phyloP scores from a whole-genome alignment of 2,113 vertebrate species.

The Asarcornis scutulata region DNA sequence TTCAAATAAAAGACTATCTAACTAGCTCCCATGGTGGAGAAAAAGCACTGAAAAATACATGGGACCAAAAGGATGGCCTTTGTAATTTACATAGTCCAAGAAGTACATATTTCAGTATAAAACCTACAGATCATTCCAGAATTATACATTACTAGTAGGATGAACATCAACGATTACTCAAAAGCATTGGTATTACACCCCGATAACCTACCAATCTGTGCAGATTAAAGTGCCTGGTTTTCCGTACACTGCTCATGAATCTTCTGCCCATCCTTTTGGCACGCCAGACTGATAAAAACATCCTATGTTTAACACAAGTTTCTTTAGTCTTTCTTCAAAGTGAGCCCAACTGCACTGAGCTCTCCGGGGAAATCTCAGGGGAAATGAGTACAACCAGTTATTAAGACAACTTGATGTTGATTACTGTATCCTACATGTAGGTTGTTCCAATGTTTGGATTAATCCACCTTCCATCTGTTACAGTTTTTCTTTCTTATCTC shows the following conservation, averaged over 20 bases:
- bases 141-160: neutral
- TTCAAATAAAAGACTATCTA: rapidly evolving
- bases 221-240: slow-evolving; percentile 78
- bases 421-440: neutral
- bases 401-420: neutral
- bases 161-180: neutral
- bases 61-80: neutral
- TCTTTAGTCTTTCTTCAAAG: neutral
- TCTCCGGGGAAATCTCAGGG: neutral
- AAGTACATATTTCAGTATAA: neutral
- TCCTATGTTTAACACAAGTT: slow-evolving; percentile 40
- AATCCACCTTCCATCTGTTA: slow-evolving; percentile 64
- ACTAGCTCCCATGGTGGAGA: neutral
- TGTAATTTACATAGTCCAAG: neutral
- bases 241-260: slow-evolving; percentile 82
- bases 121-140: neutral
- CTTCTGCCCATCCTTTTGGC: slow-evolving; percentile 85
- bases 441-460: slow-evolving; percentile 34
- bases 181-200: neutral
- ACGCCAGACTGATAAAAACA: slow-evolving; percentile 84
- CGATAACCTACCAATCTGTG: slow-evolving; percentile 81
- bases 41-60: neutral
- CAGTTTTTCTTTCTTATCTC: neutral
- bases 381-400: neutral
- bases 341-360: neutral